A percentile compares a stretch with the other conserved stretches of the same genome.
These are phyloP conservation scores for Strigamia maritima DNA, from an alignment of 2,888 invertebrate species.

Conservation along the genomic window DNA sequence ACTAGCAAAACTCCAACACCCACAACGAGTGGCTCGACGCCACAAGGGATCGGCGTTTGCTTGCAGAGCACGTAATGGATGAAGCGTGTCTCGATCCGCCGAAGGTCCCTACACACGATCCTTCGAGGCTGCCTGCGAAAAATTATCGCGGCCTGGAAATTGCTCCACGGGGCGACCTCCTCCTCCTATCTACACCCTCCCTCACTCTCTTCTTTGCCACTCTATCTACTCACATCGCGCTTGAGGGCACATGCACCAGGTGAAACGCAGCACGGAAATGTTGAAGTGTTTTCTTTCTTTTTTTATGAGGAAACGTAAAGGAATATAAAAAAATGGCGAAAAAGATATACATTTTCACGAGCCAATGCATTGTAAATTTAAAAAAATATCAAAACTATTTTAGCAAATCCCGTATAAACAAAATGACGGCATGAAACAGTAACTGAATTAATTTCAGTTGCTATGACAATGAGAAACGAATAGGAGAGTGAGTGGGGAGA, in stretches of 20 bases:
- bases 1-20: slow-evolving; percentile 20
- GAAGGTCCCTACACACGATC: slow-evolving; percentile 4
- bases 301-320: neutral
- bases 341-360: neutral
- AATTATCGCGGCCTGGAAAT: slow-evolving; percentile 27
- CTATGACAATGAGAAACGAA: neutral
- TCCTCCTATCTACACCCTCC: neutral
- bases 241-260: slow-evolving; percentile 9
- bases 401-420: neutral
- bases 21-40: slow-evolving; percentile 11
- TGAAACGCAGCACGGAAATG: slow-evolving; percentile 17
- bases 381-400: neutral
- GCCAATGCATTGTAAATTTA: neutral
- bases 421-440: neutral
- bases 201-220: neutral
- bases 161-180: slow-evolving; percentile 25
- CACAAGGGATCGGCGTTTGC: slow-evolving; percentile 14
- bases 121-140: slow-evolving; percentile 13
- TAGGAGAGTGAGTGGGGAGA: neutral
- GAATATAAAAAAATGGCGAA: neutral
- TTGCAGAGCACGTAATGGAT: slow-evolving; percentile 27
- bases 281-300: neutral
- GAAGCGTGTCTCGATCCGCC: slow-evolving; percentile 14
- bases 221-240: slow-evolving; percentile 15
- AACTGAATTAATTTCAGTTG: neutral